Conservation (phyloP, 2,113 vertebrate species). For the Octodon degus region DNA sequence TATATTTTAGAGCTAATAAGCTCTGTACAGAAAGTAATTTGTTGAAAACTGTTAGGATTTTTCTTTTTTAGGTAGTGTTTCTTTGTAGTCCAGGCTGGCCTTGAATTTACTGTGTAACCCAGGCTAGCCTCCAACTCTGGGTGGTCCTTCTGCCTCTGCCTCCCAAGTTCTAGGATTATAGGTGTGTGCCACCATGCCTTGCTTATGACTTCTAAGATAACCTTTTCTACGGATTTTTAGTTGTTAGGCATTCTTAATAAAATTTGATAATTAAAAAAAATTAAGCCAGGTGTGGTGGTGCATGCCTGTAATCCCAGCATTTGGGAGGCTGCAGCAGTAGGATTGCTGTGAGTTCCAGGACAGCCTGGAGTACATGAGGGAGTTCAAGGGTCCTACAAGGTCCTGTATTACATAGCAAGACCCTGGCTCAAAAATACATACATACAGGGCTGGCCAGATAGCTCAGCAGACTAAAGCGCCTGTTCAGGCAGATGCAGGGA, state of each 20-base stretch:
- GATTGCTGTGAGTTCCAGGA: not conserved
- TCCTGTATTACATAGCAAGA: not conserved
- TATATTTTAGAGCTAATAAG: conserved; percentile 58
- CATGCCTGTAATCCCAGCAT: not conserved
- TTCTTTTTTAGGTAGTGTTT: not conserved
- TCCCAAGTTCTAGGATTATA: not conserved
- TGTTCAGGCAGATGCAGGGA: no score
- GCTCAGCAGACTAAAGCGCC: no score
- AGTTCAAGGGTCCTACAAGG: not conserved
- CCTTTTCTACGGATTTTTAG: conserved; percentile 49
- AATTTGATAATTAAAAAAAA: conserved; percentile 26
- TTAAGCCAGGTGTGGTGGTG: not conserved
- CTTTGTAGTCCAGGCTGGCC: not conserved
- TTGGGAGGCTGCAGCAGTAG: not conserved
- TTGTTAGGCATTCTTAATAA: conserved; percentile 12
- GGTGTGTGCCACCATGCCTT: not conserved
- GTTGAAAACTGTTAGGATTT: conserved; percentile 27
- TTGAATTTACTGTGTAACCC: not conserved
- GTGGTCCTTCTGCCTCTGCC: not conserved
- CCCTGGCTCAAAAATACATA: not conserved
- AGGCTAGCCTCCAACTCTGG: not conserved
- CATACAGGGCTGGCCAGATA: no score
- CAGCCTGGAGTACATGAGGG: not conserved
- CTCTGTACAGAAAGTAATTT: not conserved
- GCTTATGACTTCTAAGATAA: conserved; percentile 11